Conservation (phyloP, 2,888 invertebrate genomes). For the Eutolmus rufibarbis region DNA sequence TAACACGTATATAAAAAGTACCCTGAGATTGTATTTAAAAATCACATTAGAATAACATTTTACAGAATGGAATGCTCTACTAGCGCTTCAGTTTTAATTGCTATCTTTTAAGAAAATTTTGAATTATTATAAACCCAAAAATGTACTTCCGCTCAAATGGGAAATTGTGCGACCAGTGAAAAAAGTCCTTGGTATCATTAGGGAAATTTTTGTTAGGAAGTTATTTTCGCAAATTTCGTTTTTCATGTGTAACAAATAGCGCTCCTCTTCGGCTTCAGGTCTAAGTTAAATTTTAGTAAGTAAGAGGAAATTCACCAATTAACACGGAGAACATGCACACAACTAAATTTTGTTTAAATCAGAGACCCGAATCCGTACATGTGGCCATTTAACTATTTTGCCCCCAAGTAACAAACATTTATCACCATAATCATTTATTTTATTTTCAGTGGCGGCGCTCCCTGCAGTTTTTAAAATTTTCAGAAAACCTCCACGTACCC, state of each 20-base stretch:
- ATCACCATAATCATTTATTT: too few relatives aligned
- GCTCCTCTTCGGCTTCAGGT: neutral
- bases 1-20: neutral
- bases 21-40: neutral
- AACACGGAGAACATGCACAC: too few relatives aligned
- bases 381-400: too few relatives aligned
- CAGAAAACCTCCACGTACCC: too few relatives aligned
- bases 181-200: neutral
- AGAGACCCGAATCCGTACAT: too few relatives aligned
- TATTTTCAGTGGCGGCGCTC: too few relatives aligned
- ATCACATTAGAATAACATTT: neutral
- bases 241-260: neutral
- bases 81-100: neutral
- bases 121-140: neutral
- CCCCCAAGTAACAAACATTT: too few relatives aligned
- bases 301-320: too few relatives aligned
- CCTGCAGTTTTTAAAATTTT: too few relatives aligned
- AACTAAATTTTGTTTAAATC: too few relatives aligned
- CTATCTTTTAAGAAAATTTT: neutral
- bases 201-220: neutral
- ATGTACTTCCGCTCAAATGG: neutral
- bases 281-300: neutral
- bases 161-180: neutral
- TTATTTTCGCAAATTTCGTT: neutral
- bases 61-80: neutral